Conservation (phyloP, 2,888 invertebrate species). For the Disparrhopalites patrizii region DNA sequence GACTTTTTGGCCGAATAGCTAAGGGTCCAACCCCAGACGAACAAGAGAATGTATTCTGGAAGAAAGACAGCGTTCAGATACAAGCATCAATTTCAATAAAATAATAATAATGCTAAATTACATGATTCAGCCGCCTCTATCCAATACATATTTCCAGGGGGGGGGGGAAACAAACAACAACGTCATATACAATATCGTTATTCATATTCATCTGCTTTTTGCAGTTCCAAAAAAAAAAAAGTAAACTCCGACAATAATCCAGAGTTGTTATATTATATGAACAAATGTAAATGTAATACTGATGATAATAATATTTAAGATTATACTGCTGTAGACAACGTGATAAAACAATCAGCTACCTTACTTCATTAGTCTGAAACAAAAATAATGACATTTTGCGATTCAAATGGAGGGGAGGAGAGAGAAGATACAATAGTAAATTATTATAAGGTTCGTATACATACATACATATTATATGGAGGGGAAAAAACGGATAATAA, state of each 20-base stretch:
- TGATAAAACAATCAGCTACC: constrained; percentile 18
- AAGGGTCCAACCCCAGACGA: not conserved
- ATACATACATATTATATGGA: no score
- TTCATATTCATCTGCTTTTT: no score
- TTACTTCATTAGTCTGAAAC: constrained; percentile 17
- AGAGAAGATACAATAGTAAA: not conserved
- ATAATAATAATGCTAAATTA: not conserved
- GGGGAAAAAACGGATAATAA: no score
- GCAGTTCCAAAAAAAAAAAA: no score
- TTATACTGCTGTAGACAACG: constrained; percentile 17
- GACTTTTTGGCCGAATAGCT: constrained; percentile 52
- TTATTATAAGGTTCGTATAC: not conserved
- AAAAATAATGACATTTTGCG: constrained; percentile 15
- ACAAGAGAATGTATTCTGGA: not conserved
- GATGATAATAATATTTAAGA: no score
- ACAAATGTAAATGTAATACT: no score
- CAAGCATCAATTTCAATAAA: not conserved
- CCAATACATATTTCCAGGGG: not conserved
- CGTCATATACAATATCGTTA: not conserved
- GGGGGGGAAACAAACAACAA: not conserved
- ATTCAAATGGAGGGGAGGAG: no score
- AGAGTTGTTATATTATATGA: no score
- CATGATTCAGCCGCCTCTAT: not conserved
- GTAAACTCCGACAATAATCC: constrained; percentile 5
- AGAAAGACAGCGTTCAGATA: not conserved